Evolutionary conservation across 2,113 vertebrate species (phyloP).

Genomic region (Pedionomus torquatus): DNA sequence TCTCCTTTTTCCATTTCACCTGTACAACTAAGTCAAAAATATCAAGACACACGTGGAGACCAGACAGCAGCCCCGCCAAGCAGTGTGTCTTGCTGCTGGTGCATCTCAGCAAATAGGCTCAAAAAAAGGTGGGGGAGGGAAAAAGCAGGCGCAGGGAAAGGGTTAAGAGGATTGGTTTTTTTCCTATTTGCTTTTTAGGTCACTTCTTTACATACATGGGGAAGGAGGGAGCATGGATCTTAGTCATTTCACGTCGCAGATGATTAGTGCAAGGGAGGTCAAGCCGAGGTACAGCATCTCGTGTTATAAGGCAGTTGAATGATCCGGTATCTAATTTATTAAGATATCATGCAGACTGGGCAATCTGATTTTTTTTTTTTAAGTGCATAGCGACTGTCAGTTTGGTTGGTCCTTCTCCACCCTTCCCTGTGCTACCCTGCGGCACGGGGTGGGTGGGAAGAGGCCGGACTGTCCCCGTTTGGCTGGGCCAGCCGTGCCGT

Average conservation of each 20-base stretch:
- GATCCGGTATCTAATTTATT: background rate
- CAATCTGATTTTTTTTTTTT: background rate
- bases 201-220: background rate
- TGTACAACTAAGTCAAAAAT: slow-evolving; percentile 23
- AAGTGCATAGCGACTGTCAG: rapidly evolving
- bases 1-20: slow-evolving; percentile 20
- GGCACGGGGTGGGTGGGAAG: background rate
- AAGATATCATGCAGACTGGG: background rate
- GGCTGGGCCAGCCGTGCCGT: rapidly evolving
- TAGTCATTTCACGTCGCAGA: background rate
- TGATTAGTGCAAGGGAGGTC: background rate
- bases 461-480: background rate
- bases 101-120: background rate
- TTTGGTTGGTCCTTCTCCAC: background rate
- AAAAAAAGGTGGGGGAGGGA: background rate
- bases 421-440: background rate
- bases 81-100: background rate
- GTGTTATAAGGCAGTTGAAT: background rate
- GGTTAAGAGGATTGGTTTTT: background rate
- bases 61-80: background rate
- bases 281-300: background rate
- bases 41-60: background rate
- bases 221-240: background rate
- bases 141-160: background rate
- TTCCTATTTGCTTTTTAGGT: background rate